Evolutionary conservation across 2,888 invertebrate species (phyloP), one percentile per base, ranked within the genome.

Genomic region (Caenorhabditis imperialis): DNA sequence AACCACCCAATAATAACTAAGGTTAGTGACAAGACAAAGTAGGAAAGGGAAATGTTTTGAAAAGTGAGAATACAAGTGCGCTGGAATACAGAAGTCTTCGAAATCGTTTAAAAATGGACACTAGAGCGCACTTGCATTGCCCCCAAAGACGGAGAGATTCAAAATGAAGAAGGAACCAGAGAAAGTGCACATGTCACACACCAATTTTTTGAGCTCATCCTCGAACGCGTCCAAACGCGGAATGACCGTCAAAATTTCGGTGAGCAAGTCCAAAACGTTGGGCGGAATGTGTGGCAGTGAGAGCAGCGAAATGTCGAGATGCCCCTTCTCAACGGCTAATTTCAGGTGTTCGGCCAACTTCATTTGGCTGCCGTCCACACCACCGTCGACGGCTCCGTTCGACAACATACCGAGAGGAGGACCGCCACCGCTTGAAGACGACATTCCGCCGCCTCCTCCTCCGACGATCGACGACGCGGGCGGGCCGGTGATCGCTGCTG

Each of bases 281-380:
- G 62, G 58, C 50, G 75, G 75, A 30, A 75, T 63, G 44, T 63
- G 63, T n/a, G 70, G 70, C 40, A 75, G 60, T 20, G 69, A 61
- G 30, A 70, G 53, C 33, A 75, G 58, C 42, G 55, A 50, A 44
- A 60, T 58, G 45, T 75, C 75, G 42, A 75, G 35, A 38, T 75
- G 61, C 14, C 75, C 75, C 27, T 70, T 70, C 16, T 70, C 60
- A 37, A 75, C 75, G 18, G 75, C 75, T 50, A 50, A 58, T 70
- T 61, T 63, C 50, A 73, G 47, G 23, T 60, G 65, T 8, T 65
- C 73, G n/a, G 67, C 61, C 57, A 73, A 54, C 50, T 61, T 61
- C 61, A 20, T 25, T 25, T 61, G 65, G 55, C 63, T 62, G 40
- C 60, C 65, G 37, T 60, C 65, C 8, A 44, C 63, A 38, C 38